Percentiles rank a stretch among this genome's conserved stretches.
Conservation (phyloP, 2,113 vertebrate genomes). For the Vicugna pacos region DNA sequence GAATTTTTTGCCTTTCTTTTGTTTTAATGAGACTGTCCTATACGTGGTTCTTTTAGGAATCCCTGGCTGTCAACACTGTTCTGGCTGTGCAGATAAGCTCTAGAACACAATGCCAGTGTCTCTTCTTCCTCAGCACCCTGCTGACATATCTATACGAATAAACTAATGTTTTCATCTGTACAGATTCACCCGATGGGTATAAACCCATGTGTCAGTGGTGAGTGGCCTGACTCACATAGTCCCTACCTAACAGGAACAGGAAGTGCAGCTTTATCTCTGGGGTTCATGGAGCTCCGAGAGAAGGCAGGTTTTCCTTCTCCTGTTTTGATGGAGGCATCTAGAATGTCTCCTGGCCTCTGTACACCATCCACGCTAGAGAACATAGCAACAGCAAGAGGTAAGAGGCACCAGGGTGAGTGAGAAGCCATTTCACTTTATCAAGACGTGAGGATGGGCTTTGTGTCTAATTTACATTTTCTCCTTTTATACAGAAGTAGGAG, state of each 20-base stretch:
- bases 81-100: not conserved
- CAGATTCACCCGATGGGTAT: fast-evolving
- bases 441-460: not conserved
- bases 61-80: not conserved
- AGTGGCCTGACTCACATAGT: not conserved
- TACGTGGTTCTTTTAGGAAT: not conserved
- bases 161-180: not conserved
- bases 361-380: not conserved
- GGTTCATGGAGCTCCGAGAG: not conserved
- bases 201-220: not conserved
- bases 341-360: not conserved
- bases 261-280: not conserved
- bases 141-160: not conserved
- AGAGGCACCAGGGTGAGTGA: not conserved
- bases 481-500: constrained; percentile 15
- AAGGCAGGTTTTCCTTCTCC: not conserved
- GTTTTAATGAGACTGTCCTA: not conserved
- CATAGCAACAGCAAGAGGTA: fast-evolving
- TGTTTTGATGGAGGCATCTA: not conserved
- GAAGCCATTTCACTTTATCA: not conserved
- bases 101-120: not conserved
- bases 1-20: not conserved
- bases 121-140: not conserved
- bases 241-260: not conserved
- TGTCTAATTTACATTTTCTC: not conserved